Base-by-base conservation (phyloP, 2,113 vertebrate species). In the Chinchilla lanigera region DNA sequence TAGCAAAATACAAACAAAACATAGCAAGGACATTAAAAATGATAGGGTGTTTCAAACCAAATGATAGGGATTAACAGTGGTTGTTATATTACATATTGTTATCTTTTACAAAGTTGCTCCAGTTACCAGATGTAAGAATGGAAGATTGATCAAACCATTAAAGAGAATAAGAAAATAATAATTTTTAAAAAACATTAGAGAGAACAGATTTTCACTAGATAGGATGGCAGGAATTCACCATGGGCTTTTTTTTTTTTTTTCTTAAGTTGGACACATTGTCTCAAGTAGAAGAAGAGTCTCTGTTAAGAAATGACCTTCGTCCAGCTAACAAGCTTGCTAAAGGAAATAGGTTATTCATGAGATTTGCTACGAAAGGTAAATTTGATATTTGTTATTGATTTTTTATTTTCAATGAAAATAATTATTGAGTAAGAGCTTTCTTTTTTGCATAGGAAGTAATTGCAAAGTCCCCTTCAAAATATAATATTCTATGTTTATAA, bases 291-390 rank as follows among this genome's bases (percentile, higher is more conserved):
- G 98, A 99, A 90, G 99, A 99, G 71, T 99, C 99, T 89, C 98
- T 99, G 77, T 98, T 99, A 96, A 99, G 99, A 17, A 99, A 99
- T 20, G 99, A 99, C 88, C 98, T 99, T 87, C 98, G 99, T 50
- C 99, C 99, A 35, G 99, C 99, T 58, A 98, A 98, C 98, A 99
- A 99, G 97, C 98, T 99, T 77, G 99, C 99, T 96, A 99, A 99
- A 99, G 99, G 99, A 98, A 99, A 99, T 98, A 99, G 99, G 69
- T 98, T 99, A 1, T 98, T 99, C 95, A 99, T 99, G 98, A 99
- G 99, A 89, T 99, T 99, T 98, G 99, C 99, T 96, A 99, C 99
- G 1, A 99, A 99, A 96, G 99, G 99, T 99, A 97, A 98, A 95
- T 95, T 52, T 90, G 54, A 54, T 71, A n/a, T 54, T 83, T 88